Conservation (phyloP, 2,113 vertebrate genomes). For the Mormyrus lacerda region DNA sequence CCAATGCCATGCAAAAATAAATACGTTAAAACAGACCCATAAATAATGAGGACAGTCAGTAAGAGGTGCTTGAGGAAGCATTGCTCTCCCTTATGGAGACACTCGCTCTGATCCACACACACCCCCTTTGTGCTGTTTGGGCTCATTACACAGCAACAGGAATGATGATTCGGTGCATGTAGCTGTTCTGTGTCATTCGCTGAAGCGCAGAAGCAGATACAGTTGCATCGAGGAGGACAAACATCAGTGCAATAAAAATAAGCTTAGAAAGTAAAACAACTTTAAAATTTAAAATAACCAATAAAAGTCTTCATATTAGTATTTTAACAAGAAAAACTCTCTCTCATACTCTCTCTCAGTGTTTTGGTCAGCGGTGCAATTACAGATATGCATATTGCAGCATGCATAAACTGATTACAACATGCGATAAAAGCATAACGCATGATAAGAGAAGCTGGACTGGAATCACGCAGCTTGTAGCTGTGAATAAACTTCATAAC, state of each 20-base stretch:
- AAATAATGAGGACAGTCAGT: not conserved
- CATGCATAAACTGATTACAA: not conserved
- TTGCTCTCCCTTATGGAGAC: not conserved
- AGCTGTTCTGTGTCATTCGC: not conserved
- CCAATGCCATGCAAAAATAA: not conserved
- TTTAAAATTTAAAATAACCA: not conserved
- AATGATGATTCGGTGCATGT: not conserved
- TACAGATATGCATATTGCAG: not conserved
- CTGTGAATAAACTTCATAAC: not conserved
- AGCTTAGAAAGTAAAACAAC: not conserved
- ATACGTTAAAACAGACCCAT: not conserved
- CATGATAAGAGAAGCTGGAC: not conserved
- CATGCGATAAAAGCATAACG: not conserved
- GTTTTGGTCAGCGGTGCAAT: not conserved
- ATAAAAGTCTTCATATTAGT: not conserved
- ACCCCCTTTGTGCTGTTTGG: not conserved
- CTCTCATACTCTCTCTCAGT: not conserved
- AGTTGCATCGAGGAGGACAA: not conserved
- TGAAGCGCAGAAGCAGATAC: not conserved
- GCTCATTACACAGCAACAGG: not conserved
- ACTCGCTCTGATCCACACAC: not conserved
- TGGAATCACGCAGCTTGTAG: not conserved
- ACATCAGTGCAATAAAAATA: not conserved
- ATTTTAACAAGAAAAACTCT: not conserved
- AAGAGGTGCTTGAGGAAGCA: not conserved